Base-by-base conservation (phyloP, 2,888 invertebrate genomes). In the Strigamia crassipes region DNA sequence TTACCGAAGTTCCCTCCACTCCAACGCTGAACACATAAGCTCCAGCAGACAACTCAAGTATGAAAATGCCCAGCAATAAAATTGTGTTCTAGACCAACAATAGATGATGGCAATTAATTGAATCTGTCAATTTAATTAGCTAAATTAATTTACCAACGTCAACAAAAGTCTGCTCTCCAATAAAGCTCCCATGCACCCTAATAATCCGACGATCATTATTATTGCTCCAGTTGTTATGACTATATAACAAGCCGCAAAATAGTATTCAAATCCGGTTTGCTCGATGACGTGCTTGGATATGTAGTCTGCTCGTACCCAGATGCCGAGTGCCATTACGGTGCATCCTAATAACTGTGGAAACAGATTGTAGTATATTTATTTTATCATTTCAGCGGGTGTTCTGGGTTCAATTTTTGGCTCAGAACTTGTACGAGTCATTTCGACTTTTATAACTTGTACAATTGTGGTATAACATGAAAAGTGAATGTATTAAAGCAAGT, bases 161-260 rank as follows among this genome's bases (percentile, higher is more conserved):
- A 34, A 34, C 78, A 78, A 27, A 78, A 78, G 10, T 61, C 13
- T 3, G n/a, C n/a, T 21, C 15, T 81, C 61, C 21, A 27, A 9
- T 15, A 81, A 34, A 31, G 81, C 56, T 15, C 81, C 81, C 18
- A 56, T 15, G 34, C 81, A 81, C 1, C 81, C 81, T 9, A 31
- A 5, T 31, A 81, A 81, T 12, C 81, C 81, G 15, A 81, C 12
- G 34, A 81, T n/a, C 81, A 81, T 81, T n/a, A 81, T 27, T 18
- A 81, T 23, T 15, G n/a, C 21, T 61, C 81, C 81, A 8, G 81
- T 27, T 15, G 18, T 21, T 21, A 81, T 81, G 61, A 61, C 34
- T 1, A 81, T 61, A 34, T 81, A 81, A 21, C 27, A 81, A 2
- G 61, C 18, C 1, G 56, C 21, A 56, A 61, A 81, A 34, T 61